Percentiles rank a stretch among this genome's conserved stretches.
These are phyloP conservation scores for Etheostoma cragini DNA, from an alignment of 2,113 vertebrate species.

Conservation along the genomic window DNA sequence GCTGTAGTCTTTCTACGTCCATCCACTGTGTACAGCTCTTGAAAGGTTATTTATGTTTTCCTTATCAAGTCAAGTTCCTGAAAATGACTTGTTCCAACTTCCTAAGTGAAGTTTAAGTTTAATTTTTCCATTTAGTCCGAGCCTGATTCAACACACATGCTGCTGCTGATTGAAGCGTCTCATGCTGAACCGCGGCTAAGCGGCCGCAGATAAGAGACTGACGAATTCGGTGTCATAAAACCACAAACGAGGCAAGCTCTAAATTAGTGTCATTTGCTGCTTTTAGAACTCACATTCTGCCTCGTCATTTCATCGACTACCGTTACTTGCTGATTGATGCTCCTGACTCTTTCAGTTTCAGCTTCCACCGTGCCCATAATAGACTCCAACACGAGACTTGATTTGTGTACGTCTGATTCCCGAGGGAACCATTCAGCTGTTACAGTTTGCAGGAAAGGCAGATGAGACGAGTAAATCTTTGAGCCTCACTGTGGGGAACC, in stretches of 20 bases:
- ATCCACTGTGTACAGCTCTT: conserved; percentile 10
- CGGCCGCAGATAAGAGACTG: conserved; percentile 36
- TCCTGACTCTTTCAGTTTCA: conserved; percentile 50
- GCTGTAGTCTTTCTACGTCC: background rate
- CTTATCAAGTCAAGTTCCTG: conserved; percentile 57
- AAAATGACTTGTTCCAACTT: conserved; percentile 60
- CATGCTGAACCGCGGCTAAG: conserved; percentile 47
- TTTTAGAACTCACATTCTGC: conserved; percentile 61
- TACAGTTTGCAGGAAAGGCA: conserved; percentile 80
- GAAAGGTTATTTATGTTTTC: conserved; percentile 65
- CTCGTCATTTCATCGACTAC: conserved; percentile 67
- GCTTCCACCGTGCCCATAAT: conserved; percentile 64
- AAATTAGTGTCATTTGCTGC: conserved; percentile 68
- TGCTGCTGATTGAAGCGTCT: conserved; percentile 54
- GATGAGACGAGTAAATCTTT: conserved; percentile 83
- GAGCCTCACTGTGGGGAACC: conserved; percentile 72
- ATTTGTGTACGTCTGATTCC: conserved; percentile 71
- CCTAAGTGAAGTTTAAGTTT: conserved; percentile 45
- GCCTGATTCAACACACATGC: conserved; percentile 73
- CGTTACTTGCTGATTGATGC: conserved; percentile 64
- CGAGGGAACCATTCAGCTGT: conserved; percentile 68
- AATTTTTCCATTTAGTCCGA: conserved; percentile 52
- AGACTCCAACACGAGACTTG: conserved; percentile 69
- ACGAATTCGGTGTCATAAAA: conserved; percentile 42
- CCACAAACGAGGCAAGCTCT: conserved; percentile 58